Evolutionary conservation across 2,113 vertebrate genomes (phyloP).

Genomic region (Silurus asotus): DNA sequence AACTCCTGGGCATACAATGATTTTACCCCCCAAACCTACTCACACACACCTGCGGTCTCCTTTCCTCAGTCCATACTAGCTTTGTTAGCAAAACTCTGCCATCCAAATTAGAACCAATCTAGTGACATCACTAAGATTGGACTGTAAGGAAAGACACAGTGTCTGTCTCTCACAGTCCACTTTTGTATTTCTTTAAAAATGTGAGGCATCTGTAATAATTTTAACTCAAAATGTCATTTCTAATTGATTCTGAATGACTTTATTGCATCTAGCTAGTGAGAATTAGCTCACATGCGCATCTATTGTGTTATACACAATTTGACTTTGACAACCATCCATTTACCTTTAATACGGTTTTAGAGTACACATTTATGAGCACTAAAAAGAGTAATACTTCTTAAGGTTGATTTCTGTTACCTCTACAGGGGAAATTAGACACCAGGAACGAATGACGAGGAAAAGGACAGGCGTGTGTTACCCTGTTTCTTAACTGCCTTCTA

Average conservation of each 20-base stretch:
- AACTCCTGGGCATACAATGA: too few relatives aligned
- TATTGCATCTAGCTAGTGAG: not conserved
- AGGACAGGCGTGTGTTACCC: not conserved
- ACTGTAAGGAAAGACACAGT: not conserved
- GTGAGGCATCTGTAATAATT: not conserved
- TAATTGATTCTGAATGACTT: not conserved
- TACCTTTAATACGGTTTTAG: not conserved
- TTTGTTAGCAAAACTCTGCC: not conserved
- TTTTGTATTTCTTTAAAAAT: not conserved
- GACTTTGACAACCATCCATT: not conserved
- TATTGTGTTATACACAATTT: not conserved
- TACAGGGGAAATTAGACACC: not conserved
- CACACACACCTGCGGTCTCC: too few relatives aligned
- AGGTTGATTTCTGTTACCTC: not conserved
- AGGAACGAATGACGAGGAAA: not conserved
- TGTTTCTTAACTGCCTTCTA: not conserved
- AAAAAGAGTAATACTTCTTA: not conserved
- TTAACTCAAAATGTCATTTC: not conserved
- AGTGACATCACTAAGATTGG: not conserved
- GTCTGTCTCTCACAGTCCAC: not conserved
- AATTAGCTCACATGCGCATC: not conserved
- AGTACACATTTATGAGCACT: not conserved
- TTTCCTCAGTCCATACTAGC: not conserved
- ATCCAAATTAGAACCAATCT: not conserved
- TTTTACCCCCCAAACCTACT: too few relatives aligned